Conservation (phyloP, 2,888 invertebrate species). For the Rhagophthalmus giganteus region DNA sequence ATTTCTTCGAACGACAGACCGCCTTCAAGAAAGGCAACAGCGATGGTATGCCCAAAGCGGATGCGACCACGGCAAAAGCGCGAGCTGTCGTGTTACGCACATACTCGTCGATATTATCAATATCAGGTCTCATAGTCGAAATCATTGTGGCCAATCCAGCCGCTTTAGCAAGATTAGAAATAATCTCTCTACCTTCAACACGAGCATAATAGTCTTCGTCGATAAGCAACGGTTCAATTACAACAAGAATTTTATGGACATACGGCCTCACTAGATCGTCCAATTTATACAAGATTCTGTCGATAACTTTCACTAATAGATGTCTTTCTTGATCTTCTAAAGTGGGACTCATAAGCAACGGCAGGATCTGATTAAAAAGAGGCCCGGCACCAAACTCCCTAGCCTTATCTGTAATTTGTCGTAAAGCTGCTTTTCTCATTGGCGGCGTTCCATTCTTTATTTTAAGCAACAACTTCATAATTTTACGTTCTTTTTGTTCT, state of each 20-base stretch:
- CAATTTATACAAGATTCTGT: slow-evolving; percentile 95
- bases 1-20: slow-evolving; percentile 98
- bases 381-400: slow-evolving; percentile 98
- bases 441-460: slow-evolving; percentile 99
- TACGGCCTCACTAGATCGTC: slow-evolving; percentile 98
- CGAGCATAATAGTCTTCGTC: slow-evolving; percentile 99
- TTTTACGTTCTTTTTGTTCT: slow-evolving; percentile 97
- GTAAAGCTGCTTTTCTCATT: slow-evolving; percentile 95
- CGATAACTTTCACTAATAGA: slow-evolving; percentile 97
- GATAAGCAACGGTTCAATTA: slow-evolving; percentile 96
- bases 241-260: slow-evolving; percentile 99
- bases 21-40: slow-evolving; percentile 97
- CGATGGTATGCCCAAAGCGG: slow-evolving; percentile 97
- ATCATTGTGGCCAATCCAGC: slow-evolving; percentile 99
- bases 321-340: slow-evolving; percentile 99
- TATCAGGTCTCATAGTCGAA: slow-evolving; percentile 99
- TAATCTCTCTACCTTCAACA: slow-evolving; percentile 98
- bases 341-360: slow-evolving; percentile 99
- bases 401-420: slow-evolving; percentile 98
- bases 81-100: slow-evolving; percentile 99
- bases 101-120: slow-evolving; percentile 99
- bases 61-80: slow-evolving; percentile 99
- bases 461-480: slow-evolving; percentile 96
- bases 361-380: slow-evolving; percentile 97
- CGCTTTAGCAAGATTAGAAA: slow-evolving; percentile 98